Evolutionary conservation across 35 echinoderm and acorn worm species (phyloP), one percentile per base, ranked within the genome.

Genomic region (Nesometra sesokonis): DNA sequence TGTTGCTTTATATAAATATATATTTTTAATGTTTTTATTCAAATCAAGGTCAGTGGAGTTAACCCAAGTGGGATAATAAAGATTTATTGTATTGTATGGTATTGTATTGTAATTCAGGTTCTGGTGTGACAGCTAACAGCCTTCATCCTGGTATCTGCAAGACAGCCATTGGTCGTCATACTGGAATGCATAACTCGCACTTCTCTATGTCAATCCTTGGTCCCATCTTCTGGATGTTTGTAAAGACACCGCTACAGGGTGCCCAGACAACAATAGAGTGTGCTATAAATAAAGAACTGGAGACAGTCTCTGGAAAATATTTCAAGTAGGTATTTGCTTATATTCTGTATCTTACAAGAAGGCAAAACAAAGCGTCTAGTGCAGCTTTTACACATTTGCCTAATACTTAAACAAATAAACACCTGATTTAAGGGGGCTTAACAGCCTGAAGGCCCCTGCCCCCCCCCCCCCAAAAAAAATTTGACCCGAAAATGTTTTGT

Each of bases 141-240:
- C 32, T 98, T 32, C 92, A 98, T 78, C 95, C 95, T 11, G 95
- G 95, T 13, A 91, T 98, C 29, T 89, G 91, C 19, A 91, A 93
- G 43, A 98, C 95, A 35, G 43, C 91, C 30, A 92, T 98, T 39
- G 89, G 92, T 13, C 83, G 92, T 31, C 90, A 94, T 81, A 98
- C 93, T n/a, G 92, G 90, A 0, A 77, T 98, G 29, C 90, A 94
- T 35, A 85, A 94, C 47, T 93, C 92, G 0, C 84, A 87, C 8
- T 94, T 98, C 77, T 94, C 95, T 2, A 91, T 87, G 78, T 79
- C 88, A 46, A 57, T 98, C 13, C 77, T 93, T 4, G 88, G 89
- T 17, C 95, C 95, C 31, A 85, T 98, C 29, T 94, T 94, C 78
- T 98, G 93, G 89, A 29, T 98, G 38, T 94, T 94, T 87, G 90